phyloP scores from a whole-genome alignment of 2,888 invertebrate genomes.

The Aphodius sticticus region DNA sequence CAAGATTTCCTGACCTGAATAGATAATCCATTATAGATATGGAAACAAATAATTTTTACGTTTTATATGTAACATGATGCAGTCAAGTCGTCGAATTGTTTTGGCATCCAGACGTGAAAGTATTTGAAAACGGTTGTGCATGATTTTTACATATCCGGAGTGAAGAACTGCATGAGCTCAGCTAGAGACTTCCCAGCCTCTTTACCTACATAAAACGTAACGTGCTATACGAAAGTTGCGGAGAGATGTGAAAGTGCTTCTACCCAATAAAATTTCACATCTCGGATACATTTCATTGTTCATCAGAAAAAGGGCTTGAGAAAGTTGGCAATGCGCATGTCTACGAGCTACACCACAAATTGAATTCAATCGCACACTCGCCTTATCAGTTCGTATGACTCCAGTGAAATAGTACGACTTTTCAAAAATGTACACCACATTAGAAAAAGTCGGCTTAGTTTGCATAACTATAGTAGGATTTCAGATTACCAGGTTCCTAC shows the following conservation, averaged over 20 bases:
- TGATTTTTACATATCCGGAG: neutral
- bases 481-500: slow-evolving; percentile 64
- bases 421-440: slow-evolving; percentile 20
- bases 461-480: slow-evolving; percentile 58
- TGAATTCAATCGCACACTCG: slow-evolving; percentile 14
- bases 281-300: slow-evolving; percentile 5
- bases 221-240: slow-evolving; percentile 6
- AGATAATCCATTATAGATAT: too few relatives aligned
- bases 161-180: neutral
- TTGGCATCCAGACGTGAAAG: neutral
- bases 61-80: too few relatives aligned
- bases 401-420: slow-evolving; percentile 8
- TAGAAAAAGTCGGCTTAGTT: slow-evolving; percentile 62
- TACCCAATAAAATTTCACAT: slow-evolving; percentile 7
- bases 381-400: slow-evolving; percentile 14
- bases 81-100: too few relatives aligned
- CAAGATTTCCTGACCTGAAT: too few relatives aligned
- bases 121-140: neutral
- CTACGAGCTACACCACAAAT: neutral
- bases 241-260: slow-evolving; percentile 15
- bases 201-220: slow-evolving; percentile 24
- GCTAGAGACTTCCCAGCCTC: neutral
- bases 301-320: neutral
- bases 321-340: slow-evolving; percentile 19
- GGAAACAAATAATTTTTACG: too few relatives aligned